Evolutionary conservation across 2,797 vertebrate species (phyloP), one percentile per base, ranked within the genome.

Genomic region (Neosilurus mollespiculum): DNA sequence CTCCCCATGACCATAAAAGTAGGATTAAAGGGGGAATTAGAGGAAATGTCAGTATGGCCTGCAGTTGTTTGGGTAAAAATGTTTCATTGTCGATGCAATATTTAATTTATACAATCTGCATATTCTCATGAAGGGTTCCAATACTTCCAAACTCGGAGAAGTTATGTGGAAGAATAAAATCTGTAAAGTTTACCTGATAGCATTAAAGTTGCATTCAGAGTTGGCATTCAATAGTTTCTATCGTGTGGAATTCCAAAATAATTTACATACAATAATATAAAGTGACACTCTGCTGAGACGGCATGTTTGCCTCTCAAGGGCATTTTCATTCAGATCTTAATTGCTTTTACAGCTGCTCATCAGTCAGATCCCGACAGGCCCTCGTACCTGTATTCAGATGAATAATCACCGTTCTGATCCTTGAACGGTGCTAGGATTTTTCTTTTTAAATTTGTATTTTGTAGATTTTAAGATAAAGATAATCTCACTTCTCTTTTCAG

Each of bases 281-380:
- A 72, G 58, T 24, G 34, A 43, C 15, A 26, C 12, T 34, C 51
- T 51, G 30, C 9, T 51, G 34, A 62, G 49, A 49, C 69, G 64
- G 24, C 30, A 16, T 53, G 30, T 24, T 67, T 34, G 12, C 12
- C 26, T 76, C 65, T 73, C 61, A 82, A 83, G 67, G 70, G 43
- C 24, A 75, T 83, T 61, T 58, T 77, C n/a, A 67, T 59, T 26
- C n/a, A n/a, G 18, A 3, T 83, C 43, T 70, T 78, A 83, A 78
- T 62, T 78, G 66, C 65, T 64, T 22, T 62, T 62, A 78, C 76
- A 78, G 66, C 43, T 12, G 75, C 54, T 69, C 82, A 78, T 78
- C 73, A 83, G 54, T 83, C 75, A 83, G 20, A 78, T 22, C 11
- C 43, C 6, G 37, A 62, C 75, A 83, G 34, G n/a, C 62, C 22